phyloP scores from a whole-genome alignment of 2,797 vertebrate species.

The Falco peregrinus region DNA sequence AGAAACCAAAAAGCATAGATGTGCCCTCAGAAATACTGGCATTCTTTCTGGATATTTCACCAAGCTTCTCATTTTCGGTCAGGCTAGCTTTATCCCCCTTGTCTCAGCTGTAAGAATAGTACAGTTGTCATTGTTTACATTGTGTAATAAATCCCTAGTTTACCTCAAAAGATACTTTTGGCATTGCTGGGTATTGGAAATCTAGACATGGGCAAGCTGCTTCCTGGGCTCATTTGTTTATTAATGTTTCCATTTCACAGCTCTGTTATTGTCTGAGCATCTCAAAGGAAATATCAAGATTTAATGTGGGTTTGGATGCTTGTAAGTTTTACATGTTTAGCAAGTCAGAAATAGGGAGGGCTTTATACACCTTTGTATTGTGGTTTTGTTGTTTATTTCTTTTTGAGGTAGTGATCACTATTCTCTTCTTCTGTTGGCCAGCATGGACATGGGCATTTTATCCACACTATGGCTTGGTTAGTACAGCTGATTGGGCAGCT shows the following conservation, averaged over 20 bases:
- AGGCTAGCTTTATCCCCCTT: neutral
- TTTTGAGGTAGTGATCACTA: neutral
- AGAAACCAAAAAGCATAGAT: neutral
- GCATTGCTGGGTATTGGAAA: neutral
- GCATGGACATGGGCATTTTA: neutral
- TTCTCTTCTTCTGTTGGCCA: neutral
- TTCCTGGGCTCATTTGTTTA: neutral
- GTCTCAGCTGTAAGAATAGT: neutral
- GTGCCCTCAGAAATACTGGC: neutral
- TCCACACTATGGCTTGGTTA: neutral
- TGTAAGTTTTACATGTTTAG: neutral
- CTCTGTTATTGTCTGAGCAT: neutral
- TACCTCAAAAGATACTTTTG: neutral
- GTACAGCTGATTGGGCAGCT: neutral
- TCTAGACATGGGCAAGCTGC: neutral
- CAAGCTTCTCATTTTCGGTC: neutral
- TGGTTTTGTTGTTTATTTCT: neutral
- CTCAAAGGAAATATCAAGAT: neutral
- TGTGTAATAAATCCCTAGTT: neutral
- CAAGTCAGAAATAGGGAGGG: neutral
- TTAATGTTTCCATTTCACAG: neutral
- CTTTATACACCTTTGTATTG: neutral
- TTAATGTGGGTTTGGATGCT: neutral
- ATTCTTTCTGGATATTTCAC: neutral
- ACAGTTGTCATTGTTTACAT: neutral